Evolutionary conservation across 53 echinoderm and acorn worm species (phyloP), one percentile per base, ranked within the genome.

Genomic region (Antedon mediterranea): DNA sequence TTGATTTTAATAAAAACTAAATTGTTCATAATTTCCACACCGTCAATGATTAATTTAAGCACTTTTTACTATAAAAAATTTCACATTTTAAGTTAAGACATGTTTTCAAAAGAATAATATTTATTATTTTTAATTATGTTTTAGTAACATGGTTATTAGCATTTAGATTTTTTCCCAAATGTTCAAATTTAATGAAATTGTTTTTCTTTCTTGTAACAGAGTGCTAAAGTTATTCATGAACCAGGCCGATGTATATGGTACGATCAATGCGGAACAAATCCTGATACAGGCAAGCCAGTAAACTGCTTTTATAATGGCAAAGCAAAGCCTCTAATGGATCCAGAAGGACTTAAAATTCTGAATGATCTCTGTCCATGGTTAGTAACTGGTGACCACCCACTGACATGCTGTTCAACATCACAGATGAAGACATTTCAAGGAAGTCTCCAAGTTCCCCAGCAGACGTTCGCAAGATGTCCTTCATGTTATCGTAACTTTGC

Each of bases 401-500:
- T 84, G 41, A 89, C 94, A 43, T 94, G 95, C 84, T 94, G 95
- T 34, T 81, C 86, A 43, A 33, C 80, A 0, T 8, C 43, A 15
- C 91, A 91, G 81, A 78, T 94, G 73, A 33, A 82, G 30, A 85
- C 89, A 11, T 85, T 94, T 42, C 44, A 81, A 43, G 43, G n/a
- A 34, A 87, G 89, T 57, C 89, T 89, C 14, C 83, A 85, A 30
- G 74, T 82, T 8, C 89, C 95, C 0, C 77, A 87, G 13, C 86
- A 94, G 80, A 80, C 89, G 30, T 82, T 94, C 73, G 82, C 76
- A n/a, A 74, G 84, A 23, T 94, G 95, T 72, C 95, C 95, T 2
- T 89, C 95, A 0, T 94, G 95, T 34, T 87, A 89, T 71, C 84
- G 82, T 13, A 94, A 94, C 84, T 86, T 94, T 43, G 72, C 89